Percentiles rank a stretch among this genome's conserved stretches.
phyloP scores from a whole-genome alignment of 2,888 invertebrate species.

The Clistopyga incitator region DNA sequence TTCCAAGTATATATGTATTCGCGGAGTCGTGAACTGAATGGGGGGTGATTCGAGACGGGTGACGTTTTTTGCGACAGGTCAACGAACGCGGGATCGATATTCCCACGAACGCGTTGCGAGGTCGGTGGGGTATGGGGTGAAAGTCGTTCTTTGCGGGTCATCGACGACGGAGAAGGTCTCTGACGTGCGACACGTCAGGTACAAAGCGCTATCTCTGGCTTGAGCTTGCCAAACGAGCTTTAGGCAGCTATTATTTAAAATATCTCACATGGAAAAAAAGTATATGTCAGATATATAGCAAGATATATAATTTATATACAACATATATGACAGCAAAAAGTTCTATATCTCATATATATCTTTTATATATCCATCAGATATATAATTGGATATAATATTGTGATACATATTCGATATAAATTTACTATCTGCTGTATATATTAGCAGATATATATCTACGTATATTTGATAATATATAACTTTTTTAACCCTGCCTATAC shows the following conservation, averaged over 20 bases:
- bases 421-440: too few relatives aligned
- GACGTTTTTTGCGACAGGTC: slow-evolving; percentile 60
- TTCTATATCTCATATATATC: too few relatives aligned
- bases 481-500: too few relatives aligned
- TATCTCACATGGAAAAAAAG: background rate
- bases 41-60: slow-evolving; percentile 34
- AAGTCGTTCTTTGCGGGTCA: slow-evolving; percentile 63
- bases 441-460: too few relatives aligned
- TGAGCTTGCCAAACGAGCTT: background rate
- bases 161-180: slow-evolving; percentile 49
- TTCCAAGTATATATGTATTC: slow-evolving; percentile 12
- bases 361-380: too few relatives aligned
- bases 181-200: slow-evolving; percentile 53
- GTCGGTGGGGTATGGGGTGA: slow-evolving; percentile 23
- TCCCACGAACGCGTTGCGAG: slow-evolving; percentile 37
- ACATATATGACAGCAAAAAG: too few relatives aligned
- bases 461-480: too few relatives aligned
- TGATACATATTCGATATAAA: too few relatives aligned
- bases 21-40: slow-evolving; percentile 33
- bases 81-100: slow-evolving; percentile 66
- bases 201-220: slow-evolving; percentile 28
- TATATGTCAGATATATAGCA: too few relatives aligned
- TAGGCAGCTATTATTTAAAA: background rate
- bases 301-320: too few relatives aligned
- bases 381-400: too few relatives aligned